Evolutionary conservation across 2,797 vertebrate species (phyloP), one percentile per base, ranked within the genome.

Genomic region (Saguinus oedipus): DNA sequence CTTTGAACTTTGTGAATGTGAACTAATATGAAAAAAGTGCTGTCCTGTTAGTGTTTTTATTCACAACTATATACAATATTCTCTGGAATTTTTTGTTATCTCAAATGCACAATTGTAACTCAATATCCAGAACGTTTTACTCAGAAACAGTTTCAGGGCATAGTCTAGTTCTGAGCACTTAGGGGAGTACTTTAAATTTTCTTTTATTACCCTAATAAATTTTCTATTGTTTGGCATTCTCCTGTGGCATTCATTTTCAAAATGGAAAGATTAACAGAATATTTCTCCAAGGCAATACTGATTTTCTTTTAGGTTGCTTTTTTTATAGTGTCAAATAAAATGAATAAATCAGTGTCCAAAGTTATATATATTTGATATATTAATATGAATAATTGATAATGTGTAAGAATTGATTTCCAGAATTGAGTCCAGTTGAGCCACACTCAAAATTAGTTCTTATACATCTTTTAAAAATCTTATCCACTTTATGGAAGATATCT

Each of bases 371-470:
- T 88, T 92, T 92, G 79, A 86, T 61, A 39, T 74, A 86, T 75
- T 92, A 85, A 96, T 85, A 27, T 90, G 36, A 94, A 68, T 90
- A 97, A 86, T 85, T 68, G 59, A 55, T 88, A 92, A 74, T 90
- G 33, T 15, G 83, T 88, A 89, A 90, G 87, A 92, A 92, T 50
- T 55, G 87, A 90, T 88, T 92, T 88, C 24, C 64, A 13, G 26
- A 96, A 74, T 79, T 30, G 33, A 42, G 2, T 76, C 27, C 3
- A 48, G 20, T 53, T 88, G 78, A 82, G 79, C 17, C n/a, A 53
- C n/a, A 53, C 5, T 93, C 26, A 85, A 75, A 95, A 95, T 19
- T 70, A 9, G 26, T 72, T 27, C 55, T 94, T 85, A 74, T 90
- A 81, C 72, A 27, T 75, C 36, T 39, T 59, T 30, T 30, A 44